A percentile compares a stretch with the other conserved stretches of the same genome.
Evolutionary conservation across 2,797 vertebrate species (phyloP).

Genomic region (Synanceia verrucosa): DNA sequence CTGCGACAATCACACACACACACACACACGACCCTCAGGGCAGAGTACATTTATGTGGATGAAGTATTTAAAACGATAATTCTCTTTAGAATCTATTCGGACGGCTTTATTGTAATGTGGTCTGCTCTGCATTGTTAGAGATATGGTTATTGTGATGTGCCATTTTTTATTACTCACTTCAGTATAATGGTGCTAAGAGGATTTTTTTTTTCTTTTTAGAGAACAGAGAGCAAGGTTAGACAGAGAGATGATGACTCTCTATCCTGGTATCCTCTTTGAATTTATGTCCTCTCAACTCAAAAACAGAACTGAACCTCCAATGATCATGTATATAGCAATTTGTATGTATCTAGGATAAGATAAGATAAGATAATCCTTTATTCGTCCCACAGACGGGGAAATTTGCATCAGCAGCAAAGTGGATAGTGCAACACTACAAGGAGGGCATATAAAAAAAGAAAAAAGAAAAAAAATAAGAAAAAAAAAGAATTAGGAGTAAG

Average conservation of each 20-base stretch:
- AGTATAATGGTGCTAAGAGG: not conserved
- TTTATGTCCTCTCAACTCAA: not conserved
- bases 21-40: not conserved
- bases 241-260: not conserved
- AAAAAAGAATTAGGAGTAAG: no score
- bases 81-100: slow-evolving; percentile 11
- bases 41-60: slow-evolving; percentile 35
- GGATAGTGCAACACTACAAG: no score
- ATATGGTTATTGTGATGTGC: slow-evolving; percentile 3
- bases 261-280: not conserved
- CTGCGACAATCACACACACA: not conserved
- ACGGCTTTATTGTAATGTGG: slow-evolving; percentile 2
- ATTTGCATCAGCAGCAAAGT: no score
- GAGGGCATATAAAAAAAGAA: no score
- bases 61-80: slow-evolving; percentile 36
- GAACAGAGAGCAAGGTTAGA: not conserved
- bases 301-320: not conserved
- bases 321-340: not conserved
- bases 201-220: not conserved
- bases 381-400: no score
- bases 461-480: no score
- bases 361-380: no score
- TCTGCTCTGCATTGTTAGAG: slow-evolving; percentile 11
- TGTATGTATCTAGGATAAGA: no score
- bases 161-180: not conserved